Percentiles rank a stretch among this genome's conserved stretches.
Conservation (phyloP, 2,113 vertebrate species). For the Scolopax mira region DNA sequence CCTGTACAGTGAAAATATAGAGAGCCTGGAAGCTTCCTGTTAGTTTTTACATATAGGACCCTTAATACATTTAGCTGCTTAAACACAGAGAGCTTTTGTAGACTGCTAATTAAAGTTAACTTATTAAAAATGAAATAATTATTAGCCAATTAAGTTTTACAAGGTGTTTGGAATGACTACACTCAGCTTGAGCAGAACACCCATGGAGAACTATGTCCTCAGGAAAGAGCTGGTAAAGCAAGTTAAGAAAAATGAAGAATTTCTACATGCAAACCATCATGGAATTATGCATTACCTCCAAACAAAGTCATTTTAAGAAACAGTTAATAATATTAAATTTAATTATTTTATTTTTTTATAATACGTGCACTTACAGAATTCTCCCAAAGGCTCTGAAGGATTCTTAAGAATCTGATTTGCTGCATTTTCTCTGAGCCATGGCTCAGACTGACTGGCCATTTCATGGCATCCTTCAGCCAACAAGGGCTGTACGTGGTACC, state of each 20-base stretch:
- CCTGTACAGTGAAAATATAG: not conserved
- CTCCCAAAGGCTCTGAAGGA: not conserved
- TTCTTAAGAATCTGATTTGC: not conserved
- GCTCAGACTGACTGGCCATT: not conserved
- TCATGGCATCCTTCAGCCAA: not conserved
- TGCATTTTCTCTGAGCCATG: not conserved
- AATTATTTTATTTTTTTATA: not conserved
- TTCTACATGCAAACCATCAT: not conserved
- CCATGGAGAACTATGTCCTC: not conserved
- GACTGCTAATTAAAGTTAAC: not conserved
- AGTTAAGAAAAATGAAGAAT: not conserved
- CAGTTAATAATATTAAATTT: not conserved
- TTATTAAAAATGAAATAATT: not conserved
- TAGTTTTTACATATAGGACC: not conserved
- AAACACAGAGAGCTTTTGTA: not conserved
- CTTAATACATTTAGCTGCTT: not conserved
- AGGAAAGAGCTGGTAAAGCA: slow-evolving; percentile 1
- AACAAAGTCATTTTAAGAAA: not conserved
- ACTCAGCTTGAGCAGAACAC: not conserved
- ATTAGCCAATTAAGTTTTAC: not conserved
- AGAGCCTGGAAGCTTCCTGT: not conserved
- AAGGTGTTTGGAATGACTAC: not conserved
- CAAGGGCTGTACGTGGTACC: not conserved
- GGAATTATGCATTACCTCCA: not conserved
- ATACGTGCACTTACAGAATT: not conserved